Evolutionary conservation across 2,113 vertebrate genomes (phyloP), one percentile per base, ranked within the genome.

Genomic region (Camelus bactrianus): DNA sequence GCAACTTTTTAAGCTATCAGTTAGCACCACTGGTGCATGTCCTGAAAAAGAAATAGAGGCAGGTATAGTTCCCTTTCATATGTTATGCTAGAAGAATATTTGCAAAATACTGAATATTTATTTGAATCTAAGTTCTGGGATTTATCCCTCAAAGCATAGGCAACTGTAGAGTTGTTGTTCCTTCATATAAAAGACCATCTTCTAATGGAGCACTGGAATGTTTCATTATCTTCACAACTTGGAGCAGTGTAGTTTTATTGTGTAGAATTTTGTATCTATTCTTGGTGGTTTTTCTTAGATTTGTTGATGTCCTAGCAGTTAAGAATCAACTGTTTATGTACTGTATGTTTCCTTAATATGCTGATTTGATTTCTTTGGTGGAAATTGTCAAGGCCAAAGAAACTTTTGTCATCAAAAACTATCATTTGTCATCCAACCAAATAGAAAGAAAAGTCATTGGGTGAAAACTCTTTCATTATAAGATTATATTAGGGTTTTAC

Each of bases 191-290:
- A 97, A 96, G 60, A 11, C 42, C 22, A 4, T 64, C 38, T 26
- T 91, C 7, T 94, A 82, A n/a, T 84, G 48, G 48, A 64, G 35
- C 87, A 54, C 70, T 96, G 26, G 35, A 80, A 46, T 93, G 42
- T 93, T 95, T 94, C 69, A 72, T 94, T 95, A 52, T 69, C 65
- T 92, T 96, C n/a, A 76, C 56, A 85, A 76, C 64, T 84, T 75
- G 58, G 42, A 42, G 9, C 30, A 38, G 92, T 70, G 76, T n/a
- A 48, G 75, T 95, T 94, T 84, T 69, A 75, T 54, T 96, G 67
- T 89, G 6, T 81, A 35, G 89, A 96, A 96, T 50, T 50, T 4
- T 89, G 28, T 96, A 30, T 6, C 91, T 42, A 10, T 56, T 67
- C 30, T 96, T 89, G 77, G 42, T 69, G 56, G 15, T 46, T 96